These are phyloP conservation scores for Tetramorium simillimum DNA, from an alignment of 1,140 invertebrate genomes.

Conservation along the genomic window DNA sequence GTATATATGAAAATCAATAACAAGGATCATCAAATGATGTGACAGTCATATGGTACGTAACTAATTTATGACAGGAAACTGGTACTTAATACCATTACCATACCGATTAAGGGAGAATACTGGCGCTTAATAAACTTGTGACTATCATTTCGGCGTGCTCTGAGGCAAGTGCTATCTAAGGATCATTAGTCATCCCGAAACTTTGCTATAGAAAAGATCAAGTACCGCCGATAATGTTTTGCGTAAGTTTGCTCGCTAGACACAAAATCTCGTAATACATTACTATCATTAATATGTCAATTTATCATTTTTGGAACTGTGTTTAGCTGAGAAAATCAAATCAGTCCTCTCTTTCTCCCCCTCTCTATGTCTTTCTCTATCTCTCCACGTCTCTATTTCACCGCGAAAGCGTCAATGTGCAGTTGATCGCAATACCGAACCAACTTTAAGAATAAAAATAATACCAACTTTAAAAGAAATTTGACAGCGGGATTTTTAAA, in stretches of 20 bases:
- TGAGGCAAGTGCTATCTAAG: constrained; percentile 18
- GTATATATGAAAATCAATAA: not conserved
- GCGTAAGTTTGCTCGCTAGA: not conserved
- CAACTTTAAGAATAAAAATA: not conserved
- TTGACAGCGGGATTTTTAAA: not conserved
- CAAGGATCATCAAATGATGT: not conserved
- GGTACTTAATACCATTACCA: not conserved
- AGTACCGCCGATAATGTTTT: constrained; percentile 27
- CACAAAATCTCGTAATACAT: constrained; percentile 33
- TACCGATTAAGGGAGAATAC: not conserved
- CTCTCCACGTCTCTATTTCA: not conserved
- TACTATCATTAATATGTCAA: constrained; percentile 19
- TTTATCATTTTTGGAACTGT: constrained; percentile 5
- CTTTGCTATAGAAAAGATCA: constrained; percentile 33
- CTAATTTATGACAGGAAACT: constrained; percentile 33
- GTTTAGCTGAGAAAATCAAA: not conserved
- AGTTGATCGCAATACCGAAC: not conserved
- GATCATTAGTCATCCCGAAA: constrained; percentile 41
- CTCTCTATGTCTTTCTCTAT: not conserved
- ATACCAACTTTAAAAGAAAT: not conserved
- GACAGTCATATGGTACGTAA: not conserved
- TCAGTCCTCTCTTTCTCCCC: not conserved
- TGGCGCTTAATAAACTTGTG: constrained; percentile 21
- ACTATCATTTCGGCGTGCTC: not conserved
- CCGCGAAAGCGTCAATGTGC: not conserved